Conservation (phyloP, 2,888 invertebrate genomes). For the Morpho achilles region DNA sequence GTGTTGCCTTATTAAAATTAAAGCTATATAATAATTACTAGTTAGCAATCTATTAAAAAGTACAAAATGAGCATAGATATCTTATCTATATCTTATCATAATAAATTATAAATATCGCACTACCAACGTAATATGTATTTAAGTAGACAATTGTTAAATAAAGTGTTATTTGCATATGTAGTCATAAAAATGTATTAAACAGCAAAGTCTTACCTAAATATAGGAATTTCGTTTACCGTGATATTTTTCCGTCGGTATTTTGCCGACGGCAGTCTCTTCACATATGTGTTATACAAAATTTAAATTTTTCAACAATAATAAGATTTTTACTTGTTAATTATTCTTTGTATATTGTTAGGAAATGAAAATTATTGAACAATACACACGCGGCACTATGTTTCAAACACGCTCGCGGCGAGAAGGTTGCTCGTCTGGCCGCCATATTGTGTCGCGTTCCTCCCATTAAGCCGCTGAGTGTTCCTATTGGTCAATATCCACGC, state of each 20-base stretch:
- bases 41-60: too few species aligned
- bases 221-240: too few species aligned
- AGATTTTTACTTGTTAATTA: constrained; percentile 33
- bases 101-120: background rate
- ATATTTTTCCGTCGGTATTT: constrained; percentile 9
- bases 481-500: constrained; percentile 49
- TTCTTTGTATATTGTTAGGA: background rate
- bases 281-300: background rate
- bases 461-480: constrained; percentile 34
- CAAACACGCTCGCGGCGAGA: constrained; percentile 33
- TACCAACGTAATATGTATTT: background rate
- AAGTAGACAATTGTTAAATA: background rate
- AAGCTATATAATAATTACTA: too few species aligned
- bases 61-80: too few species aligned
- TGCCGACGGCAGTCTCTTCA: constrained; percentile 11
- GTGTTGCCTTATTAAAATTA: too few species aligned
- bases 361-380: constrained; percentile 19
- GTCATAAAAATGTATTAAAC: background rate
- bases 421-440: constrained; percentile 53
- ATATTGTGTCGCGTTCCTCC: constrained; percentile 70
- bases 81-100: too few species aligned
- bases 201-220: too few species aligned
- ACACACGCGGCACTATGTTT: constrained; percentile 33
- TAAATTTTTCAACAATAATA: background rate
- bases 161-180: background rate